Evolutionary conservation across 2,888 invertebrate genomes (phyloP).

Genomic region (Epirrhoe tristata): DNA sequence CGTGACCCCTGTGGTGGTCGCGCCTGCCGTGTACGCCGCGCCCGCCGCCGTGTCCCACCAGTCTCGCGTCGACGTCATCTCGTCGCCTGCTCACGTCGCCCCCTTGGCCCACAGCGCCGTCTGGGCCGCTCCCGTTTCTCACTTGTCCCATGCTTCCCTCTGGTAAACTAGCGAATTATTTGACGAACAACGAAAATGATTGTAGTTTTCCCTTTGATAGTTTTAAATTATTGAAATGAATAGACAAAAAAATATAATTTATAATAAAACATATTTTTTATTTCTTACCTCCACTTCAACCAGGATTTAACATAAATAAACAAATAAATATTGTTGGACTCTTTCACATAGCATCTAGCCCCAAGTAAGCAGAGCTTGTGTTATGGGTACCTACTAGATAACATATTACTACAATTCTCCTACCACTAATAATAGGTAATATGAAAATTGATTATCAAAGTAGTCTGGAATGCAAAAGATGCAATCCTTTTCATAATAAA

Average conservation of each 20-base stretch:
- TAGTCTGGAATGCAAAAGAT: no score
- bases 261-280: conserved; percentile 49
- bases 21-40: conserved; percentile 54
- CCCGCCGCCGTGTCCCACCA: conserved; percentile 81
- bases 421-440: no score
- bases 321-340: background rate
- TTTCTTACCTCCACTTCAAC: conserved; percentile 18
- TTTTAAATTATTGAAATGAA: conserved; percentile 65
- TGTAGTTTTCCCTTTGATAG: conserved; percentile 76
- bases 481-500: no score
- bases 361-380: no score
- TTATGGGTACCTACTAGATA: no score
- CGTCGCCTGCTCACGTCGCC: conserved; percentile 58
- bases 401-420: no score
- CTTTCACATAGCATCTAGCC: no score
- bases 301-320: no score
- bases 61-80: conserved; percentile 69
- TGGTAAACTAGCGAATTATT: conserved; percentile 65
- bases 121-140: conserved; percentile 62
- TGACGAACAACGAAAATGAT: conserved; percentile 55
- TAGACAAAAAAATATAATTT: conserved; percentile 68
- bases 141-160: conserved; percentile 55
- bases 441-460: no score
- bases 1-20: conserved; percentile 39
- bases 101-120: conserved; percentile 66